These are phyloP conservation scores for Calycopis cecrops DNA, from an alignment of 1,140 invertebrate species.

Conservation along the genomic window DNA sequence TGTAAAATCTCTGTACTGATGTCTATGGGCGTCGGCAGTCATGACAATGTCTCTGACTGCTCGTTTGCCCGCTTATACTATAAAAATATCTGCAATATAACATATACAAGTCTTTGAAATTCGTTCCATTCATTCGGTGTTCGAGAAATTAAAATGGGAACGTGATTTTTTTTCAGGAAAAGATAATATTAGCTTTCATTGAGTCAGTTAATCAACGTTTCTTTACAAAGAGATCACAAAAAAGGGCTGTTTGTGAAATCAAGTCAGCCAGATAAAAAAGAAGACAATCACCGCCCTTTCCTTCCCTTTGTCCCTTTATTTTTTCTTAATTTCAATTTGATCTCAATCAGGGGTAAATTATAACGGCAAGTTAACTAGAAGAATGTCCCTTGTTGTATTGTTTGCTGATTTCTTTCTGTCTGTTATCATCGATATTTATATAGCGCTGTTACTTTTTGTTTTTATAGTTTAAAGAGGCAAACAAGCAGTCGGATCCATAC, in stretches of 20 bases:
- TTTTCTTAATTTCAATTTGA: slow-evolving; percentile 71
- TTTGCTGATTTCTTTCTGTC: slow-evolving; percentile 42
- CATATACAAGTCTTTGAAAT: too few species aligned
- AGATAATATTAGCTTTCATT: slow-evolving; percentile 20
- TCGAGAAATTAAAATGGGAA: too few species aligned
- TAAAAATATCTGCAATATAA: too few species aligned
- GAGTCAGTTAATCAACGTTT: slow-evolving; percentile 40
- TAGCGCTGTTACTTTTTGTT: slow-evolving; percentile 34
- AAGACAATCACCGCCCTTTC: slow-evolving; percentile 38
- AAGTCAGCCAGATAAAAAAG: slow-evolving; percentile 55
- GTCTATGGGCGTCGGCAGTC: too few species aligned
- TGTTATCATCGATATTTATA: slow-evolving; percentile 49
- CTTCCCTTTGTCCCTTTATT: slow-evolving; percentile 58
- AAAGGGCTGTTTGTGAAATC: slow-evolving; percentile 56
- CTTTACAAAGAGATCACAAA: slow-evolving; percentile 36
- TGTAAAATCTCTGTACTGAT: too few species aligned
- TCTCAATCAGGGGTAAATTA: slow-evolving; percentile 72
- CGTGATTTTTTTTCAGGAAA: slow-evolving; percentile 3
- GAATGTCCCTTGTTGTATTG: slow-evolving; percentile 62
- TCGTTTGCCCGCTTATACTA: too few species aligned
- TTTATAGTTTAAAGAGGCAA: neutral
- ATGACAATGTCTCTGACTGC: too few species aligned
- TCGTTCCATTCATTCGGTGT: too few species aligned
- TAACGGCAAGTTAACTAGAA: slow-evolving; percentile 65
- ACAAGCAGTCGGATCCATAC: too few species aligned